Conservation (phyloP, 2,797 vertebrate species). For the Anisognathus igniventris region DNA sequence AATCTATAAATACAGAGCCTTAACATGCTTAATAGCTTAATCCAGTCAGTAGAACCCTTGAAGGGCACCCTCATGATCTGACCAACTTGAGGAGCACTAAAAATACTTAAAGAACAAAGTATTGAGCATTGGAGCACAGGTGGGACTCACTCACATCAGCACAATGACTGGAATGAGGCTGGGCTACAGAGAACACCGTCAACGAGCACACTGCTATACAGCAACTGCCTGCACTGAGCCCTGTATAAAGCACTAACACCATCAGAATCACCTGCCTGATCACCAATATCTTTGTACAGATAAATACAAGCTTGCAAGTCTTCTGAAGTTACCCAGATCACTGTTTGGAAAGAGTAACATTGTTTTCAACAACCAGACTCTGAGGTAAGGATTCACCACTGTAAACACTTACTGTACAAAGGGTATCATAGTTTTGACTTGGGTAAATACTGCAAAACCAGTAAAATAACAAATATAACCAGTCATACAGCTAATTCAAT, state of each 20-base stretch:
- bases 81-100: background rate
- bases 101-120: background rate
- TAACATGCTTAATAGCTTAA: background rate
- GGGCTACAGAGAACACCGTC: background rate
- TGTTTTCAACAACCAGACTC: background rate
- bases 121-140: background rate
- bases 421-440: background rate
- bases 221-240: background rate
- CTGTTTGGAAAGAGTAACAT: background rate
- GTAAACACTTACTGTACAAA: background rate
- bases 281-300: accelerated
- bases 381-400: background rate
- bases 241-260: background rate
- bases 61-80: background rate
- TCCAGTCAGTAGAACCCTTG: background rate
- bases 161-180: accelerated
- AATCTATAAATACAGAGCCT: background rate
- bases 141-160: background rate
- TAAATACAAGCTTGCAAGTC: background rate
- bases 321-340: background rate
- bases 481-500: background rate
- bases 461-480: background rate
- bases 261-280: background rate
- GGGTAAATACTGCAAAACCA: background rate
- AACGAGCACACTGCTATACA: background rate